A percentile compares a stretch with the other conserved stretches of the same genome.
These are phyloP conservation scores for Characodon lateralis DNA, from an alignment of 2,797 vertebrate species.

Conservation along the genomic window DNA sequence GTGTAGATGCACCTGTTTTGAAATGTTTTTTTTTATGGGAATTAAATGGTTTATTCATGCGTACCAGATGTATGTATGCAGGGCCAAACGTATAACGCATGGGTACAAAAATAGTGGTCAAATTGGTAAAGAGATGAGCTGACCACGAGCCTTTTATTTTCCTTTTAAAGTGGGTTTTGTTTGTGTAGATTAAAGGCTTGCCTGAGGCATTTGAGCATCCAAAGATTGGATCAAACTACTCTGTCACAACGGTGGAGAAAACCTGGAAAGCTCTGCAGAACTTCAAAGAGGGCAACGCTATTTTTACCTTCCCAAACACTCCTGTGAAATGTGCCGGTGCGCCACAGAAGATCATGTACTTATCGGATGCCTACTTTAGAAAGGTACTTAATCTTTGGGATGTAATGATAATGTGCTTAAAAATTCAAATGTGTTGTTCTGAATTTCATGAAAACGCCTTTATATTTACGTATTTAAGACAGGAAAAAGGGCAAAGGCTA, in stretches of 20 bases:
- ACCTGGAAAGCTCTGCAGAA: conserved; percentile 93
- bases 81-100: neutral
- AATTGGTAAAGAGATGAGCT: neutral
- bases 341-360: conserved; percentile 98
- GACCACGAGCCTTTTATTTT: neutral
- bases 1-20: neutral
- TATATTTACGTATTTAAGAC: conserved; percentile 75
- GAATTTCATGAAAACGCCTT: neutral
- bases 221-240: conserved; percentile 97
- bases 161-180: neutral
- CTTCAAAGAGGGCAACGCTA: conserved; percentile 93
- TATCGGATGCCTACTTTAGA: conserved; percentile 89
- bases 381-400: conserved; percentile 81
- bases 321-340: conserved; percentile 96
- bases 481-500: conserved; percentile 89
- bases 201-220: conserved; percentile 91
- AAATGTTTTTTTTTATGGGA: neutral
- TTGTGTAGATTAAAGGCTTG: conserved; percentile 92
- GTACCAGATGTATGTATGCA: neutral
- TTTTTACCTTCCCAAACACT: conserved; percentile 94
- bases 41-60: neutral
- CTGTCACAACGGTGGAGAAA: conserved; percentile 90
- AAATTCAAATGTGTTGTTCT: neutral
- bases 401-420: neutral
- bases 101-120: neutral